Conservation (phyloP, 2,888 invertebrate genomes). For the Chloroclysta siterata region DNA sequence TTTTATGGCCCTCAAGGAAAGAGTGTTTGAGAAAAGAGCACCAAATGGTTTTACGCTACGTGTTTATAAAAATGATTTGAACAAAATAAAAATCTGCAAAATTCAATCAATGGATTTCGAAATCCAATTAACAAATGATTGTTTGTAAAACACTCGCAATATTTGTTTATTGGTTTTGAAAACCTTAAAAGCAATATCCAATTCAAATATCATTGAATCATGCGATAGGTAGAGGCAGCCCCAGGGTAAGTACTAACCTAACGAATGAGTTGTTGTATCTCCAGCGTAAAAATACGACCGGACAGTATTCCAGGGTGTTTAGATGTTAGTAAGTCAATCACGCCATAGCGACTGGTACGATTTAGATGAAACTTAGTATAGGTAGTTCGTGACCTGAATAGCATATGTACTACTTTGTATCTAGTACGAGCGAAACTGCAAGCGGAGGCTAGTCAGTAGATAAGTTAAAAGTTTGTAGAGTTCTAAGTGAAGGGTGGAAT, state of each 20-base stretch:
- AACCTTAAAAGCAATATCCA: conserved; percentile 12
- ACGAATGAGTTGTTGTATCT: neutral
- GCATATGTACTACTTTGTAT: no score
- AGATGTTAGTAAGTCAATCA: neutral
- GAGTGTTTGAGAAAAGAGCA: conserved; percentile 11
- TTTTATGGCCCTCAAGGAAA: conserved; percentile 32
- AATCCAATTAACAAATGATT: conserved; percentile 9
- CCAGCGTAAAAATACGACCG: neutral
- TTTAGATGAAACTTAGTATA: no score
- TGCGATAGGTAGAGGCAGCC: neutral
- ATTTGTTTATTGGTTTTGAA: conserved; percentile 14
- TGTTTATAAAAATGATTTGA: conserved; percentile 11
- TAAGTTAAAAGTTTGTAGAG: no score
- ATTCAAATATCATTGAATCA: conserved; percentile 3
- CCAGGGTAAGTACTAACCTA: neutral
- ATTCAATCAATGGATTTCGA: conserved; percentile 1
- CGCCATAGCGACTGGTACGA: neutral
- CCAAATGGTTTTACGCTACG: conserved; percentile 4
- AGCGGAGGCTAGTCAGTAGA: no score
- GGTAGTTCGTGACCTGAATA: no score
- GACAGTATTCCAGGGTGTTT: neutral
- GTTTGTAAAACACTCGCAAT: conserved; percentile 15
- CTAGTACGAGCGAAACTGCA: no score
- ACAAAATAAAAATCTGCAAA: neutral
- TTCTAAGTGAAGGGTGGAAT: conserved; percentile 1